Evolutionary conservation across 1,140 invertebrate species (phyloP).

Genomic region (Oppia nitens): DNA sequence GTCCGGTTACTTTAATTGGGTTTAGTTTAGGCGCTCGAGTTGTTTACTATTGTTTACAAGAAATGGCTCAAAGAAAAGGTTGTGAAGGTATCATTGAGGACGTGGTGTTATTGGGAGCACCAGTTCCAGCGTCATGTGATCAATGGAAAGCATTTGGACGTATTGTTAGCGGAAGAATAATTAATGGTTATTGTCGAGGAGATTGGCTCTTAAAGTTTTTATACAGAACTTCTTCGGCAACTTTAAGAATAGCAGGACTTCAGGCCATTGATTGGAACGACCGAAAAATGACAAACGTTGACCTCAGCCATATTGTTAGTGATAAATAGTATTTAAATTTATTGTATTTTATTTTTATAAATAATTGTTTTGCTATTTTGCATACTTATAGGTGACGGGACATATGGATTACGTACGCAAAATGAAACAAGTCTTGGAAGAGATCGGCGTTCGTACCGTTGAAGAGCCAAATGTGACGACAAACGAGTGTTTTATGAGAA

Average conservation of each 20-base stretch:
- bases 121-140: conserved; percentile 36
- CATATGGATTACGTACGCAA: conserved; percentile 47
- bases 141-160: conserved; percentile 38
- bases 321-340: conserved; percentile 5
- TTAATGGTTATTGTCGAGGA: conserved; percentile 43
- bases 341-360: neutral
- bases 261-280: conserved; percentile 37
- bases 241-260: conserved; percentile 41
- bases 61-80: conserved; percentile 35
- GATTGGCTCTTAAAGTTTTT: conserved; percentile 52
- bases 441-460: conserved; percentile 29
- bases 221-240: conserved; percentile 42
- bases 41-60: conserved; percentile 46
- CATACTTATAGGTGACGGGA: conserved; percentile 29
- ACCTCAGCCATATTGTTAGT: conserved; percentile 40
- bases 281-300: conserved; percentile 40
- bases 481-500: neutral
- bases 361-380: neutral
- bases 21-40: conserved; percentile 52
- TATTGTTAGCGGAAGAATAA: conserved; percentile 43
- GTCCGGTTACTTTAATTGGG: conserved; percentile 53
- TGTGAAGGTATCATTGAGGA: conserved; percentile 49
- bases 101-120: conserved; percentile 49
- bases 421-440: conserved; percentile 36
- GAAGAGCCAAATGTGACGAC: conserved; percentile 14